A percentile compares a stretch with the other conserved stretches of the same genome.
These are phyloP conservation scores for Microchrysa polita DNA, from an alignment of 2,888 invertebrate species.

Conservation along the genomic window DNA sequence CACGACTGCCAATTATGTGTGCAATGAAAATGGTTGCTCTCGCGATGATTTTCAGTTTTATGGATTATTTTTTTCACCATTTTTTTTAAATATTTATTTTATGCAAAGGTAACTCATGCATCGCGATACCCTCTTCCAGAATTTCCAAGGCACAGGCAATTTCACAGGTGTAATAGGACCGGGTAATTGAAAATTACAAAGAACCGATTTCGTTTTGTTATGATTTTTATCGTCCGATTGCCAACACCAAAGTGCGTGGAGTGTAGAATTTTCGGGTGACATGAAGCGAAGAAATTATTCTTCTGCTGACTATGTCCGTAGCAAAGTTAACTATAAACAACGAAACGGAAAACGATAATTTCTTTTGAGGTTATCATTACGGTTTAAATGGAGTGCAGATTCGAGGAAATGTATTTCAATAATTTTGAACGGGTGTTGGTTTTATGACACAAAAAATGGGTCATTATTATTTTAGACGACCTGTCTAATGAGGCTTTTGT, in stretches of 20 bases:
- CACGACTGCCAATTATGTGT: slow-evolving; percentile 48
- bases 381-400: slow-evolving; percentile 31
- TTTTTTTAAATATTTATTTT: too few relatives aligned
- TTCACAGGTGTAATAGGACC: slow-evolving; percentile 34
- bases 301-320: not conserved
- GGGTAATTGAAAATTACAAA: slow-evolving; percentile 42
- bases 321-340: slow-evolving; percentile 30
- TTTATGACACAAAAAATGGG: not conserved
- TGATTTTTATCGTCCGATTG: slow-evolving; percentile 28
- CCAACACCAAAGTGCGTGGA: not conserved
- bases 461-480: slow-evolving; percentile 27
- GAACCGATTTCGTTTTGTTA: slow-evolving; percentile 23
- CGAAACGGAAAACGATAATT: slow-evolving; percentile 38
- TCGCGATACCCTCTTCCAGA: not conserved
- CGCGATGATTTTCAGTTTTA: slow-evolving; percentile 16
- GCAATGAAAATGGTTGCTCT: slow-evolving; percentile 13
- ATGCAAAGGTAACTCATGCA: too few relatives aligned
- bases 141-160: slow-evolving; percentile 6
- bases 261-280: slow-evolving; percentile 28
- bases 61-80: too few relatives aligned
- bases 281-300: slow-evolving; percentile 26
- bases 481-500: not conserved
- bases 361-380: slow-evolving; percentile 8
- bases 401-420: slow-evolving; percentile 43
- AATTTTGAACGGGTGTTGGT: slow-evolving; percentile 16